phyloP scores from a whole-genome alignment of 2,797 vertebrate genomes.

The Hirundo rustica region DNA sequence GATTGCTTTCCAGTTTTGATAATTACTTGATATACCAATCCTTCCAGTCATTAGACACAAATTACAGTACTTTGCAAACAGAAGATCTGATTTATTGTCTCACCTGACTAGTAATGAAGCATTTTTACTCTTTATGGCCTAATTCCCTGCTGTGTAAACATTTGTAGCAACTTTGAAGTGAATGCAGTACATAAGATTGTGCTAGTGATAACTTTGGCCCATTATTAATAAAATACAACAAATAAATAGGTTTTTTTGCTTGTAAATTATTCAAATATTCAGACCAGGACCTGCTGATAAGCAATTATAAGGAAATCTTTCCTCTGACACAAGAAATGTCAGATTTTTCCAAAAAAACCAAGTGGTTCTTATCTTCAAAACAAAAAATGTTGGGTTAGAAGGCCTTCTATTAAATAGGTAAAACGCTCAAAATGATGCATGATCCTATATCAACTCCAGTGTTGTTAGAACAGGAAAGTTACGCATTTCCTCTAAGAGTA shows the following conservation, averaged over 20 bases:
- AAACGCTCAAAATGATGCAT: not conserved
- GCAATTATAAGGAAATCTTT: not conserved
- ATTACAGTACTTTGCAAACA: not conserved
- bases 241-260: not conserved
- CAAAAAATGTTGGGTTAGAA: not conserved
- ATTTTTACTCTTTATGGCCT: constrained; percentile 14
- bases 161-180: not conserved
- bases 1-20: constrained; percentile 13
- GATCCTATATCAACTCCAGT: not conserved
- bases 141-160: constrained; percentile 28
- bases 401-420: not conserved
- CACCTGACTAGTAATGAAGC: constrained; percentile 38
- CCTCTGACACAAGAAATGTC: not conserved
- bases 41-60: constrained; percentile 16
- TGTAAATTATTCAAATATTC: not conserved
- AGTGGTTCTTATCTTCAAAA: not conserved
- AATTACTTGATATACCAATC: constrained; percentile 38
- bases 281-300: not conserved
- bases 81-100: constrained; percentile 32
- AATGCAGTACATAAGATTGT: not conserved
- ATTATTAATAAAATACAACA: constrained; percentile 2
- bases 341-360: not conserved
- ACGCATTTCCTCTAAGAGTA: not conserved
- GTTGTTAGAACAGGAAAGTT: not conserved
- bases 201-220: not conserved